A percentile compares a stretch with the other conserved stretches of the same genome.
These are phyloP conservation scores for Morpho deidamia DNA, from an alignment of 2,888 invertebrate genomes.

Conservation along the genomic window DNA sequence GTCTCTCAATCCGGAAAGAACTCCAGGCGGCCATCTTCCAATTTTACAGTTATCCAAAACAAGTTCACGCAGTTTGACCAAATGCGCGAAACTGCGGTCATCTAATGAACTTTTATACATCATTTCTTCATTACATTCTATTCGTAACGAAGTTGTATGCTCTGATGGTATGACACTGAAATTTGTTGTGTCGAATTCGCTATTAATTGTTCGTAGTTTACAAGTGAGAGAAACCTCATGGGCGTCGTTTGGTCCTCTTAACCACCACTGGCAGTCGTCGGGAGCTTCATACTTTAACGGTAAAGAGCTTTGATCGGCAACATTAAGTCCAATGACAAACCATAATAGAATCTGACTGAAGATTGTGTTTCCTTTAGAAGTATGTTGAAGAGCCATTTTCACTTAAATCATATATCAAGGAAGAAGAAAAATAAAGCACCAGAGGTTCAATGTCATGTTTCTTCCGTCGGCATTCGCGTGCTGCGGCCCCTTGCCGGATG, in stretches of 20 bases:
- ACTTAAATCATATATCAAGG: conserved; percentile 69
- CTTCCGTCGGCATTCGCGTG: conserved; percentile 71
- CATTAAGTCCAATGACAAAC: conserved; percentile 62
- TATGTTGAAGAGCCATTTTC: conserved; percentile 62
- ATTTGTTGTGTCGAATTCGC: conserved; percentile 92
- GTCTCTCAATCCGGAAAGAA: conserved; percentile 87
- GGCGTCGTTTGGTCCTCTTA: conserved; percentile 78
- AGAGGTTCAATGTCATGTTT: conserved; percentile 74
- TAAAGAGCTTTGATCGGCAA: conserved; percentile 69
- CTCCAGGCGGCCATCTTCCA: conserved; percentile 88
- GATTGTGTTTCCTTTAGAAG: conserved; percentile 51
- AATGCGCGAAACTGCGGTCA: conserved; percentile 87
- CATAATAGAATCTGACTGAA: conserved; percentile 61
- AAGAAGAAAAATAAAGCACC: conserved; percentile 71
- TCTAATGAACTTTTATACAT: conserved; percentile 88
- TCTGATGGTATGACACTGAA: conserved; percentile 92
- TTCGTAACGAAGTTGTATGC: conserved; percentile 87
- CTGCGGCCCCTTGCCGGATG: conserved; percentile 68
- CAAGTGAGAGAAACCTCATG: conserved; percentile 88
- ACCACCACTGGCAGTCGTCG: conserved; percentile 90
- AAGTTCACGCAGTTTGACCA: conserved; percentile 87
- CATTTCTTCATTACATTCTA: conserved; percentile 89
- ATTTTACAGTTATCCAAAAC: conserved; percentile 92
- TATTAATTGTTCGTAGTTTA: conserved; percentile 89
- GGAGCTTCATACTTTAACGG: conserved; percentile 86